A percentile compares a stretch with the other conserved stretches of the same genome.
Evolutionary conservation across 2,888 invertebrate genomes (phyloP).

Genomic region (Tanypteryx hageni): DNA sequence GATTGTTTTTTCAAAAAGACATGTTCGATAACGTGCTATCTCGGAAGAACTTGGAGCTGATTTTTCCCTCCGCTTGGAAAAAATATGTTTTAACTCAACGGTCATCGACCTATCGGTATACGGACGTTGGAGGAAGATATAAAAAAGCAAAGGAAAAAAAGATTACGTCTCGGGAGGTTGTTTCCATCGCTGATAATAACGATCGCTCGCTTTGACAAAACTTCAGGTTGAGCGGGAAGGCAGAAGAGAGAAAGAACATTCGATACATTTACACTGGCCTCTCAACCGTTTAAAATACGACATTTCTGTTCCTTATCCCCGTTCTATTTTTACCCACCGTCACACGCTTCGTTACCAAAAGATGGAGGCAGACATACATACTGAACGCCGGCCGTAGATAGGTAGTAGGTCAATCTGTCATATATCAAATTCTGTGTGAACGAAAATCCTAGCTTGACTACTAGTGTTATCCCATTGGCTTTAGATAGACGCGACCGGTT

Average conservation of each 20-base stretch:
- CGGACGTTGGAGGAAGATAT: slow-evolving; percentile 5
- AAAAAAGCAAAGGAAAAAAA: slow-evolving; percentile 4
- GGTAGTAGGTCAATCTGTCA: neutral
- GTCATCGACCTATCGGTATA: slow-evolving; percentile 47
- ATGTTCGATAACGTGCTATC: neutral
- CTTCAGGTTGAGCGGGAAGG: neutral
- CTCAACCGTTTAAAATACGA: too few species aligned
- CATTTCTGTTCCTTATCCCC: too few species aligned
- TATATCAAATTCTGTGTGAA: slow-evolving; percentile 15
- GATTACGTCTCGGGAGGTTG: slow-evolving; percentile 28
- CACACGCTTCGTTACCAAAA: too few species aligned
- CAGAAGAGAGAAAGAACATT: too few species aligned
- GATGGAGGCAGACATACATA: too few species aligned
- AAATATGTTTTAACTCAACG: slow-evolving; percentile 38
- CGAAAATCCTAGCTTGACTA: slow-evolving; percentile 34
- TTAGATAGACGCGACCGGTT: slow-evolving; percentile 8
- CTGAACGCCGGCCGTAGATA: too few species aligned
- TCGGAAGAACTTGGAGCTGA: neutral
- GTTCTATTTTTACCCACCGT: too few species aligned
- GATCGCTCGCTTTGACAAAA: slow-evolving; percentile 10
- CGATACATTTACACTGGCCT: too few species aligned
- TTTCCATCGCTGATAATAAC: slow-evolving; percentile 50
- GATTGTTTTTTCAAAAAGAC: neutral
- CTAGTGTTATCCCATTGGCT: slow-evolving; percentile 38
- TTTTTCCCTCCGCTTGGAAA: neutral